Evolutionary conservation across 1,140 invertebrate species (phyloP).

Genomic region (Gerris buenoi): DNA sequence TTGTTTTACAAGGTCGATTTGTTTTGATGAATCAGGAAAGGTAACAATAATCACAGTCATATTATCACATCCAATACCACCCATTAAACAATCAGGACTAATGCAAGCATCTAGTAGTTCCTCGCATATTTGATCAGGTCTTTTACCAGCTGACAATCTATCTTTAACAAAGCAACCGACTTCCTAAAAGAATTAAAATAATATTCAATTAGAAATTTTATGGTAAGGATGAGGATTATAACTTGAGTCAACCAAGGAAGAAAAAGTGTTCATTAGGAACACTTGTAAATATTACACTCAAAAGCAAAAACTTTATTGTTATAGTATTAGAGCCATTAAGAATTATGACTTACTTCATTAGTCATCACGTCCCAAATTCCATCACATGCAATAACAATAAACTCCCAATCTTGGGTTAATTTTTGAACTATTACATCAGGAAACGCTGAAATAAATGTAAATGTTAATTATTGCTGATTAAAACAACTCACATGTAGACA

Average conservation of each 20-base stretch:
- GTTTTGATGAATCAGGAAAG: conserved; percentile 1
- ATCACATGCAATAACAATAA: conserved; percentile 91
- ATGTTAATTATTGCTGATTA: too few species aligned
- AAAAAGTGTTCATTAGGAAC: too few species aligned
- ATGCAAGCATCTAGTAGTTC: conserved; percentile 84
- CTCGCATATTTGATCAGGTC: conserved; percentile 91
- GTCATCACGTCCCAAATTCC: conserved; percentile 98
- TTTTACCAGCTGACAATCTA: conserved; percentile 59
- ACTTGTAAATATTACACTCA: too few species aligned
- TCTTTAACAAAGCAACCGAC: conserved; percentile 79
- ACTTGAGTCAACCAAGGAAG: too few species aligned
- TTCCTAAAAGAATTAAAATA: conserved; percentile 39
- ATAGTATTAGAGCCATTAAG: neutral
- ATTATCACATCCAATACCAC: conserved; percentile 93
- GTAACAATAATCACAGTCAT: conserved; percentile 84
- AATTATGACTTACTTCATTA: conserved; percentile 38
- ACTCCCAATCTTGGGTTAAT: conserved; percentile 86
- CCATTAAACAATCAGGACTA: conserved; percentile 89
- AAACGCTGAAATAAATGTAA: conserved; percentile 50
- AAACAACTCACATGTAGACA: too few species aligned
- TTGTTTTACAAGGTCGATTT: too few species aligned
- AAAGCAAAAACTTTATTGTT: too few species aligned
- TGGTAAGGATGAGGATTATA: too few species aligned
- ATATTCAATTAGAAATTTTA: too few species aligned
- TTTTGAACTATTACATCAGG: conserved; percentile 76